These are phyloP conservation scores for Chelmon rostratus DNA, from an alignment of 2,797 vertebrate genomes.

Conservation along the genomic window DNA sequence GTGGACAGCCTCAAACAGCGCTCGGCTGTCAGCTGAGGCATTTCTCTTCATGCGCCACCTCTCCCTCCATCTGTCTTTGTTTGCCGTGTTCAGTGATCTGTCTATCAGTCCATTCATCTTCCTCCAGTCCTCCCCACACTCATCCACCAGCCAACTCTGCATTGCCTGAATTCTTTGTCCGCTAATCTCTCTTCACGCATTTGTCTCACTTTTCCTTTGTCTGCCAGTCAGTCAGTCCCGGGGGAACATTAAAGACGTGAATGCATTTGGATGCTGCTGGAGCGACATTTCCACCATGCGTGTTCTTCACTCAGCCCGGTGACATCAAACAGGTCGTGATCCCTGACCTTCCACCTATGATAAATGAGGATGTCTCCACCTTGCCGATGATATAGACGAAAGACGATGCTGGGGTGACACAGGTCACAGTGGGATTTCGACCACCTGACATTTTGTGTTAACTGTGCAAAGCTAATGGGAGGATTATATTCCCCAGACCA, in stretches of 20 bases:
- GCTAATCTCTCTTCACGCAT: constrained; percentile 66
- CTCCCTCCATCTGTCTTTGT: constrained; percentile 80
- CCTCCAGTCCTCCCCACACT: constrained; percentile 65
- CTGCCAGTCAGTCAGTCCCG: constrained; percentile 46
- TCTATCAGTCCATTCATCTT: constrained; percentile 84
- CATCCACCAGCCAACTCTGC: constrained; percentile 53
- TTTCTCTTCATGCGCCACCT: constrained; percentile 68
- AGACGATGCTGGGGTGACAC: constrained; percentile 28
- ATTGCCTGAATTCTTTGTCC: constrained; percentile 62
- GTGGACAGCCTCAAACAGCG: constrained; percentile 66
- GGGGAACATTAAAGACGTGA: constrained; percentile 51
- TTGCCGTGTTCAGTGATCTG: constrained; percentile 80
- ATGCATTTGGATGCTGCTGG: constrained; percentile 37
- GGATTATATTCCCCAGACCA: constrained; percentile 8
- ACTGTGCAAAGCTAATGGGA: constrained; percentile 51
- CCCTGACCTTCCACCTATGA: constrained; percentile 49
- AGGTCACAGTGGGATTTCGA: constrained; percentile 38
- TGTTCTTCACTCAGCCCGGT: constrained; percentile 28
- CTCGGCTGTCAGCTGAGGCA: constrained; percentile 66
- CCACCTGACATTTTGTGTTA: constrained; percentile 48
- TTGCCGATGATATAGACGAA: constrained; percentile 50
- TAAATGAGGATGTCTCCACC: constrained; percentile 35
- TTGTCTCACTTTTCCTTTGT: constrained; percentile 70
- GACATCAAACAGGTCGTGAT: constrained; percentile 45
- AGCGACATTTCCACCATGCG: constrained; percentile 1